Evolutionary conservation across 2,797 vertebrate genomes (phyloP).

Genomic region (Heteromormyrus szaboi): DNA sequence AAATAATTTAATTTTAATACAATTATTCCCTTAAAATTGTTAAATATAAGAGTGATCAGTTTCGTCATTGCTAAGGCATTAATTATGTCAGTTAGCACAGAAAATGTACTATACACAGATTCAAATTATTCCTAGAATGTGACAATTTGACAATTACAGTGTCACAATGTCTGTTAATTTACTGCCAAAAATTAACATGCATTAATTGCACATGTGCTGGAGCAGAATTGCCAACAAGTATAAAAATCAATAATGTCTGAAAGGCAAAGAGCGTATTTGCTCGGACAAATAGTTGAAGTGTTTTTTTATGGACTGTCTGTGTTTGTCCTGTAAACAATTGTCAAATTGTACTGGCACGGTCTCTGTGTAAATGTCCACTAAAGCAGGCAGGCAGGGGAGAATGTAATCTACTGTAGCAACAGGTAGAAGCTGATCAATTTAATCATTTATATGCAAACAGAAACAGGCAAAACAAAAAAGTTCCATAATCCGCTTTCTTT

Average conservation of each 20-base stretch:
- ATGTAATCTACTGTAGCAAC: not conserved
- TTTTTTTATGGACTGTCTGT: slow-evolving; percentile 63
- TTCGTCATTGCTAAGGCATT: not conserved
- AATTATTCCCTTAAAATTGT: not conserved
- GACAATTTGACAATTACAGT: slow-evolving; percentile 9
- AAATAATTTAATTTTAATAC: not conserved
- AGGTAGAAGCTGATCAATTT: not conserved
- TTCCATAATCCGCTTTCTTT: not conserved
- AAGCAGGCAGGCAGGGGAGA: not conserved
- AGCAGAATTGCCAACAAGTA: slow-evolving; percentile 23
- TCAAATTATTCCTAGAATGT: not conserved
- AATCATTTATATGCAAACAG: slow-evolving; percentile 5
- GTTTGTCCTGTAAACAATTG: slow-evolving; percentile 63
- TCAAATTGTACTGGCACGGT: slow-evolving; percentile 47
- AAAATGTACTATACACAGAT: not conserved
- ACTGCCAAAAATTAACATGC: not conserved
- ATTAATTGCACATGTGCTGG: slow-evolving; percentile 24
- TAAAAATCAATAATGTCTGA: slow-evolving; percentile 46
- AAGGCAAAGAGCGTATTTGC: slow-evolving; percentile 68
- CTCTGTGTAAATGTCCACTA: not conserved
- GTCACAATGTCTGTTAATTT: not conserved
- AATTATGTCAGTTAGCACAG: not conserved
- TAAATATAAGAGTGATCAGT: not conserved
- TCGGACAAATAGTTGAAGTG: slow-evolving; percentile 64
- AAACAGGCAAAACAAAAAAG: not conserved